These are phyloP conservation scores for Chelonus insularis DNA, from an alignment of 1,140 invertebrate species.

Conservation along the genomic window DNA sequence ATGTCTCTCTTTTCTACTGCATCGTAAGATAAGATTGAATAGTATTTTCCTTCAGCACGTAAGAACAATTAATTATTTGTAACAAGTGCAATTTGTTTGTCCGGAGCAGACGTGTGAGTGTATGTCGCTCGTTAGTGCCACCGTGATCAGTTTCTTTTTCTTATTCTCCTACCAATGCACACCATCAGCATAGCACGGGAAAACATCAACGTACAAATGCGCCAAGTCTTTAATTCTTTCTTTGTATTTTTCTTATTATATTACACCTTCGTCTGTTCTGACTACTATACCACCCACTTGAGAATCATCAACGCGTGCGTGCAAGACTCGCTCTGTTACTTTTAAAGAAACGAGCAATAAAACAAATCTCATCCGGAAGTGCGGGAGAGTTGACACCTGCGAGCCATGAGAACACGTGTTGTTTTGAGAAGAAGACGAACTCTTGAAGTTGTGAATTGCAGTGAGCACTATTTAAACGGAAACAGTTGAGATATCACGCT, in stretches of 20 bases:
- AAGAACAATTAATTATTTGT: conserved; percentile 32
- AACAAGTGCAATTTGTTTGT: conserved; percentile 30
- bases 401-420: conserved; percentile 24
- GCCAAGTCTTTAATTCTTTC: no score
- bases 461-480: conserved; percentile 45
- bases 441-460: neutral
- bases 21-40: neutral
- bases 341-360: conserved; percentile 31
- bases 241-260: neutral
- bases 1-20: neutral
- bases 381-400: conserved; percentile 45
- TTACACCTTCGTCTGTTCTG: neutral
- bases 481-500: conserved; percentile 43
- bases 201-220: neutral
- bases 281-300: neutral
- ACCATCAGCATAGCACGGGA: neutral
- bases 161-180: neutral
- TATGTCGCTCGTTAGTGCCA: conserved; percentile 31
- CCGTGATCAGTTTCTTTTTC: neutral
- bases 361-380: conserved; percentile 46
- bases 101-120: conserved; percentile 23
- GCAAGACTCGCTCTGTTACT: conserved; percentile 19
- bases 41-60: conserved; percentile 13
- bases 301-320: conserved; percentile 19
- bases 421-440: conserved; percentile 14